These are phyloP conservation scores for Buceros bicornis DNA, from an alignment of 2,797 vertebrate genomes.

Conservation along the genomic window DNA sequence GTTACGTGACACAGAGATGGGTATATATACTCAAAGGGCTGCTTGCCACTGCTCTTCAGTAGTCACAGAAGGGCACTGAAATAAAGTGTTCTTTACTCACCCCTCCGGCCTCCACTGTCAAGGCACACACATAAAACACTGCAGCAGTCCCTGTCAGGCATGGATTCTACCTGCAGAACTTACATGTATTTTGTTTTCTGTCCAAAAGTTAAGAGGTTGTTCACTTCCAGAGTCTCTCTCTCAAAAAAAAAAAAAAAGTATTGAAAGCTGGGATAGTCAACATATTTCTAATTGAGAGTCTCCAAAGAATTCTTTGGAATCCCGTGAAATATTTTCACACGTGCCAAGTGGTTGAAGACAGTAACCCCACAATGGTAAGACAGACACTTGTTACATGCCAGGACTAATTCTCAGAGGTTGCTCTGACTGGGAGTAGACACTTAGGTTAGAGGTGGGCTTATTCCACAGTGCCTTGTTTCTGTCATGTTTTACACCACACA, in stretches of 20 bases:
- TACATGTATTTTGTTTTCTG: neutral
- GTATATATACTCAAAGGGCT: neutral
- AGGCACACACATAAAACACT: neutral
- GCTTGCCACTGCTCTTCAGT: neutral
- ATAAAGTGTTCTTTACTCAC: neutral
- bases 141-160: neutral
- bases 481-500: too few relatives aligned
- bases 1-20: neutral
- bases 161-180: neutral
- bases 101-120: neutral
- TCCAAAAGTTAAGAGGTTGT: neutral
- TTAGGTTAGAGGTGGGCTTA: neutral
- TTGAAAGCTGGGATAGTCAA: neutral
- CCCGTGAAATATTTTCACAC: neutral
- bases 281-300: rapidly evolving
- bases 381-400: neutral
- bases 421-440: neutral
- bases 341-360: neutral
- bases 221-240: neutral
- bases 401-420: neutral
- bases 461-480: neutral
- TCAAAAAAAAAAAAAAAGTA: neutral
- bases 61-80: neutral
- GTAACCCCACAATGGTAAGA: neutral
- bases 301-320: neutral